phyloP scores from a whole-genome alignment of 2,888 invertebrate genomes.

The Dynastes maya region DNA sequence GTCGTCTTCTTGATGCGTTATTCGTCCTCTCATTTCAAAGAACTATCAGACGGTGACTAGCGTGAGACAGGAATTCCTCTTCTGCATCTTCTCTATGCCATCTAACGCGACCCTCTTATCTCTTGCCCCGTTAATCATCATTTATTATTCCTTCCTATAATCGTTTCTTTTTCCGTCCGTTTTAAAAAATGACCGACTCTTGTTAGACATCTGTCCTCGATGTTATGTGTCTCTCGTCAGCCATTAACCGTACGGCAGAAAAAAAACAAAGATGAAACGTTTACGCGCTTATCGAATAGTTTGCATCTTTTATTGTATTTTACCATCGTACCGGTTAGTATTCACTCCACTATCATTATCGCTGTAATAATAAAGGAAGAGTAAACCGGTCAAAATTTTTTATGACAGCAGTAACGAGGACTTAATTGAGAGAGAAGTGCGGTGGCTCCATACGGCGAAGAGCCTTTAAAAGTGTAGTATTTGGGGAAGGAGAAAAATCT shows the following conservation, averaged over 20 bases:
- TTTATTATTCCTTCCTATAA: constrained; percentile 64
- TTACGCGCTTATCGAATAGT: constrained; percentile 46
- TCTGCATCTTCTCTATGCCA: constrained; percentile 23
- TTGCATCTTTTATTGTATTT: constrained; percentile 41
- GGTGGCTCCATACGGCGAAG: background rate
- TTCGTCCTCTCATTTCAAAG: constrained; percentile 33
- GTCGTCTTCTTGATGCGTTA: constrained; percentile 37
- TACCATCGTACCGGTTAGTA: constrained; percentile 12
- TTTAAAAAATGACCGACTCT: constrained; percentile 59
- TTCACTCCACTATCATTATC: background rate
- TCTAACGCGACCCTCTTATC: constrained; percentile 52
- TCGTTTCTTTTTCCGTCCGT: constrained; percentile 60
- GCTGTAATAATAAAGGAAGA: constrained; percentile 18
- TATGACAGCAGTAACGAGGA: constrained; percentile 27
- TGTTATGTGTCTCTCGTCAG: constrained; percentile 3
- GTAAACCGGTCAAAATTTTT: constrained; percentile 10
- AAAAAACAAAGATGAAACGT: constrained; percentile 10
- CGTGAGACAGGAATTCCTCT: constrained; percentile 66
- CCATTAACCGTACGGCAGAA: constrained; percentile 19
- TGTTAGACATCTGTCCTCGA: constrained; percentile 59
- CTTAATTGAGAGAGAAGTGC: constrained; percentile 30
- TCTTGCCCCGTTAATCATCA: constrained; percentile 63
- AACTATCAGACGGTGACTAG: constrained; percentile 58
- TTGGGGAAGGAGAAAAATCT: constrained; percentile 40
- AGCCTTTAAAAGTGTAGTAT: constrained; percentile 22